These are phyloP conservation scores for Drosophila nikananu DNA, from an alignment of 1,140 invertebrate genomes.

Conservation along the genomic window DNA sequence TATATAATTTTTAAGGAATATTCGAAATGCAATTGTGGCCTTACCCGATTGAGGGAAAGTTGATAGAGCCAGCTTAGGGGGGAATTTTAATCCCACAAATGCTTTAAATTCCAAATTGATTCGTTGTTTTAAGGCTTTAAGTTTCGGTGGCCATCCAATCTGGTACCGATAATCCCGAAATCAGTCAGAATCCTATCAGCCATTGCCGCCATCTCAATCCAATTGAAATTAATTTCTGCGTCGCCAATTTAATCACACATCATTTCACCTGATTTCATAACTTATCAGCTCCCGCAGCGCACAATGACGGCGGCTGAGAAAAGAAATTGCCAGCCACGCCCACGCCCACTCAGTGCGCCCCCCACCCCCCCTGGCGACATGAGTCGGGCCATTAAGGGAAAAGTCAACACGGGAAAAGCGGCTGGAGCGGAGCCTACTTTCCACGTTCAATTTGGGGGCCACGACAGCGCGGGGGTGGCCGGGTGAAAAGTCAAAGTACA, in stretches of 20 bases:
- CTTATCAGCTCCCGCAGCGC: slow-evolving; percentile 59
- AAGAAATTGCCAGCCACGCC: slow-evolving; percentile 37
- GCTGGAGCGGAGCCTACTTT: slow-evolving; percentile 49
- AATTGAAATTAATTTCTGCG: slow-evolving; percentile 61
- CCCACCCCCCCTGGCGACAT: slow-evolving; percentile 14
- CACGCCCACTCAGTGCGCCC: slow-evolving; percentile 15
- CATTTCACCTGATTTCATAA: slow-evolving; percentile 74
- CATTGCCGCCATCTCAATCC: slow-evolving; percentile 28
- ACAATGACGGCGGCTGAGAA: slow-evolving; percentile 37
- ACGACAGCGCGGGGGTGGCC: slow-evolving; percentile 33
- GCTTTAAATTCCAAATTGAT: neutral
- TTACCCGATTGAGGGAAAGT: neutral
- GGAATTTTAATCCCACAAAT: neutral
- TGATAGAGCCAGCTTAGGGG: neutral
- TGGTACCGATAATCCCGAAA: slow-evolving; percentile 16
- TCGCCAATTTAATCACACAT: slow-evolving; percentile 59
- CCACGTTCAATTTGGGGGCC: slow-evolving; percentile 56
- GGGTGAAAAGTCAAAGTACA: slow-evolving; percentile 64
- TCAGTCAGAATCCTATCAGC: slow-evolving; percentile 16
- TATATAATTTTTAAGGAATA: slow-evolving; percentile 7
- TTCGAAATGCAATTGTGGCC: neutral
- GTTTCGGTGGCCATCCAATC: neutral
- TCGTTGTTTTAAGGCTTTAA: neutral
- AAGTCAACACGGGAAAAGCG: slow-evolving; percentile 45
- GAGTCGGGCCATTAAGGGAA: slow-evolving; percentile 56